A percentile compares a stretch with the other conserved stretches of the same genome.
phyloP scores from a whole-genome alignment of 2,888 invertebrate genomes.

The Argynnis bischoffii region DNA sequence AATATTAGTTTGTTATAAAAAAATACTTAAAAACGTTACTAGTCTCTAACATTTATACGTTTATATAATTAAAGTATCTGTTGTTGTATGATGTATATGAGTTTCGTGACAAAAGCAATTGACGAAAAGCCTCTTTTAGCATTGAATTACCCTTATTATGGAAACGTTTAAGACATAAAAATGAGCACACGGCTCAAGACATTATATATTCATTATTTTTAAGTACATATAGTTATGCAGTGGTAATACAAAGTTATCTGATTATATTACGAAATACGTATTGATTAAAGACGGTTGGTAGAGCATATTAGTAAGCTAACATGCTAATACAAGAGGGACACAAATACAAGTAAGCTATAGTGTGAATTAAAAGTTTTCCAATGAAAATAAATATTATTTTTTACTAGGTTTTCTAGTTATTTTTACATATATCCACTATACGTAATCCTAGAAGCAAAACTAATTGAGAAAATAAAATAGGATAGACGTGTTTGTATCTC shows the following conservation, averaged over 20 bases:
- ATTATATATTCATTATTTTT: background rate
- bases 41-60: no score
- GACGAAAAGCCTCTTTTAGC: conserved; percentile 8
- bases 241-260: no score
- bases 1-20: no score
- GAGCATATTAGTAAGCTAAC: no score
- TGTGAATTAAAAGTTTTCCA: no score
- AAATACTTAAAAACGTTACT: no score
- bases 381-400: no score
- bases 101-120: conserved; percentile 28
- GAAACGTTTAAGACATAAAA: conserved; percentile 1
- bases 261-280: no score
- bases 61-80: no score
- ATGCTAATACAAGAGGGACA: no score
- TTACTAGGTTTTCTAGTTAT: background rate
- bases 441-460: background rate
- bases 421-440: background rate
- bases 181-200: background rate
- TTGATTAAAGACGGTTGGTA: no score
- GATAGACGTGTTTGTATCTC: conserved; percentile 12
- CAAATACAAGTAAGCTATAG: no score
- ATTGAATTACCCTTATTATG: conserved; percentile 24
- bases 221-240: background rate
- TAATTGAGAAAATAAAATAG: conserved; percentile 6
- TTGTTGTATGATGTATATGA: conserved; percentile 9